Base-by-base conservation (phyloP, 2,888 invertebrate genomes). In the Frankliniella fusca region DNA sequence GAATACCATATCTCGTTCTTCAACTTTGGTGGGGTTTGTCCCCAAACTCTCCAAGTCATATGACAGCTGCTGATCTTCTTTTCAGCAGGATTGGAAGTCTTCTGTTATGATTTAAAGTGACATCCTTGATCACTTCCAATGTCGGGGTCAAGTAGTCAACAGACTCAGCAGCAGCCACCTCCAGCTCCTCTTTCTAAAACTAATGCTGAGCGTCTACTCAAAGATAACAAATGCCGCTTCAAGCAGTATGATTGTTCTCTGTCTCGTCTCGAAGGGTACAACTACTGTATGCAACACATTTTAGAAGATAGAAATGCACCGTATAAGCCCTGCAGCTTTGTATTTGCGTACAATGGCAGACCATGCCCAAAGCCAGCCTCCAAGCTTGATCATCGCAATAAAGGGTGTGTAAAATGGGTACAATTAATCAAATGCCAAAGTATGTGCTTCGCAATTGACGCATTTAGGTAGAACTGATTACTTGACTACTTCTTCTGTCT, bases 281-380 rank as follows among this genome's bases (percentile, higher is more conserved):
- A 92, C 83, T 95, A 92, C 88, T 98, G 97, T 87, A 90, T 92
- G 8, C 91, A 93, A 7, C 98, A 98, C 86, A 95, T 97, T 84
- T 89, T 97, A 81, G 92, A 93, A 85, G 97, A 98, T 87, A 91
- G 93, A 10, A 91, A 89, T 18, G 95, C 97, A 0, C 96, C 97
- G 0, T 98, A 92, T 87, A 93, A 92, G 84, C 95, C 94, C 85
- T 98, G 98, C 87, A 90, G 91, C 0, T 94, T 92, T 87, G 90
- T 93, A 84, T 91, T 91, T 87, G 85, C 91, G 49, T 91, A 91
- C 81, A 94, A 92, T 84, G 93, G 93, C 0, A 93, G 93, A 84
- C 90, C 94, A 84, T 97, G 97, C 87, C 89, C 90, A n/a, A 91
- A 93, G 86, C 93, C 96, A 0, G 94, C 95, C 3, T 93, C 93